These are phyloP conservation scores for Hemicentrotus pulcherrimus DNA, from an alignment of 35 echinoderm and acorn worm species.

Conservation along the genomic window DNA sequence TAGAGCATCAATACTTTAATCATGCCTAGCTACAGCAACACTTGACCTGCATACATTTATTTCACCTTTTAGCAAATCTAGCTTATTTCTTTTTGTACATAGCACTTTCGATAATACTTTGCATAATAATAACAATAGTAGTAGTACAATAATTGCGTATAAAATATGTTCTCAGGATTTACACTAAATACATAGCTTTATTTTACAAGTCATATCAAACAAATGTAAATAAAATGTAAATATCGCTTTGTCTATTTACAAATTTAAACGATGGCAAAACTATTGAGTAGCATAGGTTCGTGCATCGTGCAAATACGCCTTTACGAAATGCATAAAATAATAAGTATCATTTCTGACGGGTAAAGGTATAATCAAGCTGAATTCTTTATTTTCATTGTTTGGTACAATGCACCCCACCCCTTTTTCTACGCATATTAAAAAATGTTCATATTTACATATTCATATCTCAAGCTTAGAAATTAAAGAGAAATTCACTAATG, in stretches of 20 bases:
- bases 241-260: neutral
- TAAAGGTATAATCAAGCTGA: no score
- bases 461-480: no score
- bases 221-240: neutral
- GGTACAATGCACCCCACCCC: no score
- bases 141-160: slow-evolving; percentile 41
- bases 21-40: no score
- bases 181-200: slow-evolving; percentile 38
- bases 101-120: slow-evolving; percentile 13
- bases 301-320: no score
- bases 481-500: no score
- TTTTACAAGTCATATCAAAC: slow-evolving; percentile 17
- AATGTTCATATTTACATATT: no score
- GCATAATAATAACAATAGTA: neutral
- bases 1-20: no score
- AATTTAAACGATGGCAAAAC: neutral
- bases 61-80: neutral
- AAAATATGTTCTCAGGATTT: slow-evolving; percentile 23
- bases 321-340: no score
- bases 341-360: no score
- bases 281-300: neutral
- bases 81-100: neutral
- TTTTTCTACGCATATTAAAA: no score
- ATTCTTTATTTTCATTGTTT: no score
- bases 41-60: neutral